These are phyloP conservation scores for Bos indicus DNA, from an alignment of 2,113 vertebrate species.

Conservation along the genomic window DNA sequence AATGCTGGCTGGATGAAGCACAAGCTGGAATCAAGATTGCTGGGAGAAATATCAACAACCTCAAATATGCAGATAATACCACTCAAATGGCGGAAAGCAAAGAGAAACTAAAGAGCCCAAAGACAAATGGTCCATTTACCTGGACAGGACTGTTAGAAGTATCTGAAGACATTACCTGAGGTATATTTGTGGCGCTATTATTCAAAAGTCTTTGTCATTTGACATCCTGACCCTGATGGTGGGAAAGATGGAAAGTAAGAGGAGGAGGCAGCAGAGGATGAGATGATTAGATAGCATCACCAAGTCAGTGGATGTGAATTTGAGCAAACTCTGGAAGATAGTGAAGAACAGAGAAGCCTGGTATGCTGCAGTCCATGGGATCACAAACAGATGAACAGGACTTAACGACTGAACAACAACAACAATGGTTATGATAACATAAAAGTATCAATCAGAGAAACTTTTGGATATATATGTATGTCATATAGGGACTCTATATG, in stretches of 20 bases:
- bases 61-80: neutral
- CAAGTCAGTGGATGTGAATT: neutral
- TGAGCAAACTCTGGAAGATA: neutral
- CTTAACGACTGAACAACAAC: no score
- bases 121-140: neutral
- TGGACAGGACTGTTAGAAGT: no score
- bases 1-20: neutral
- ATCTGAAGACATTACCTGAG: neutral
- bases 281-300: neutral
- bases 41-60: neutral
- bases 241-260: neutral
- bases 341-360: neutral
- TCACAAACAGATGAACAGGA: no score
- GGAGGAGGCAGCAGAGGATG: neutral
- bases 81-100: neutral
- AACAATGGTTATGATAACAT: no score
- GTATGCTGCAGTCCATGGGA: neutral
- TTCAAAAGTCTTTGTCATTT: neutral
- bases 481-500: no score
- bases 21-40: neutral
- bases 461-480: no score
- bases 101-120: neutral
- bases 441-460: no score
- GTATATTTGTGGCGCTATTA: neutral
- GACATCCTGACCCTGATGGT: neutral